These are phyloP conservation scores for Rugalucina vietnamica DNA, from an alignment of 2,888 invertebrate genomes.

Conservation along the genomic window DNA sequence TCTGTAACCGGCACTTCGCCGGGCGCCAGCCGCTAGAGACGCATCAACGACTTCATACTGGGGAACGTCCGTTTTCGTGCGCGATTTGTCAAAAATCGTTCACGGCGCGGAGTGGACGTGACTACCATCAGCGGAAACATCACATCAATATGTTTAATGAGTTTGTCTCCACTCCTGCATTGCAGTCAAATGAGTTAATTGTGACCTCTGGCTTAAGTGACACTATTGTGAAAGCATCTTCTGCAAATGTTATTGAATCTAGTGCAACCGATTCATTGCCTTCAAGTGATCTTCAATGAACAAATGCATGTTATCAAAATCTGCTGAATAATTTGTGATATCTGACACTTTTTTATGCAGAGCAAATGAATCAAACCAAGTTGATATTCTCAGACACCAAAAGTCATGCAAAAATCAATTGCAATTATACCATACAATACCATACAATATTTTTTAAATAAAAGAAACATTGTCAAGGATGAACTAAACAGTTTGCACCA, in stretches of 20 bases:
- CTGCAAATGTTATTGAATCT: background rate
- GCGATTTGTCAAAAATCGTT: slow-evolving; percentile 46
- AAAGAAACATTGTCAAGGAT: too few relatives aligned
- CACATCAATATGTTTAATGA: slow-evolving; percentile 25
- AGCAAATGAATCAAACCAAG: background rate
- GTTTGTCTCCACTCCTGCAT: background rate
- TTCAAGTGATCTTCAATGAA: too few relatives aligned
- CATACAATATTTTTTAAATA: too few relatives aligned
- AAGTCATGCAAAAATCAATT: too few relatives aligned
- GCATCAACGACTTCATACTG: slow-evolving; percentile 53
- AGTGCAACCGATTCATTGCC: too few relatives aligned
- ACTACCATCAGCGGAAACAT: slow-evolving; percentile 54
- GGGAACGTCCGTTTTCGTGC: slow-evolving; percentile 57
- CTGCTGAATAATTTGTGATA: background rate
- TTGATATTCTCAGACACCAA: too few relatives aligned
- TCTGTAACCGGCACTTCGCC: slow-evolving; percentile 54
- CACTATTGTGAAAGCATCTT: background rate
- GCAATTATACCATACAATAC: too few relatives aligned
- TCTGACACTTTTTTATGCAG: too few relatives aligned
- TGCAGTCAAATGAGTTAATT: background rate
- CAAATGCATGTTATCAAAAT: background rate
- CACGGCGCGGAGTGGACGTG: slow-evolving; percentile 50
- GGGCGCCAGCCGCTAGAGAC: slow-evolving; percentile 57
- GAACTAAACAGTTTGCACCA: too few relatives aligned
- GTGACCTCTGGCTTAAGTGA: background rate